Conservation (phyloP, 2,797 vertebrate genomes). For the Sebastes itinus region DNA sequence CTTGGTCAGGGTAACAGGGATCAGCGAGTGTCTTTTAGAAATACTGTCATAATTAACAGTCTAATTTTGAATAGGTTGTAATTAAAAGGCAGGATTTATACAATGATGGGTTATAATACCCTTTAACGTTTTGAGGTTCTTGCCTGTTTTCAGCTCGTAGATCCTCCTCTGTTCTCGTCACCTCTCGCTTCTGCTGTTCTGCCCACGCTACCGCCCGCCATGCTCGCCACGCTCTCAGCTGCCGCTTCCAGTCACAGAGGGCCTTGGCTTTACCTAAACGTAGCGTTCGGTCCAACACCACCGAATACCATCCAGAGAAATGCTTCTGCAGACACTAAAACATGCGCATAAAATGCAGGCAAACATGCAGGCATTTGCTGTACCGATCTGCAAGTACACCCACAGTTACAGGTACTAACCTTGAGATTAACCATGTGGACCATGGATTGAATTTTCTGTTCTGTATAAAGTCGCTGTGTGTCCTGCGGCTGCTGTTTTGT, state of each 20-base stretch:
- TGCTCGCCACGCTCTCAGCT: conserved; percentile 85
- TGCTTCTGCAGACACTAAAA: conserved; percentile 88
- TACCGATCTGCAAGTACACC: not conserved
- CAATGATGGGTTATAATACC: not conserved
- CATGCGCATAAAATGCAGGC: not conserved
- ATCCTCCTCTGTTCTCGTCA: conserved; percentile 79
- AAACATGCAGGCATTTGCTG: not conserved
- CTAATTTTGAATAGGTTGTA: not conserved
- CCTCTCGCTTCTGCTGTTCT: conserved; percentile 80
- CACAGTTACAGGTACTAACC: conserved; percentile 56
- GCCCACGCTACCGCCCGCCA: conserved; percentile 88
- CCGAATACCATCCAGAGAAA: conserved; percentile 92
- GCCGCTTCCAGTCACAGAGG: conserved; percentile 90
- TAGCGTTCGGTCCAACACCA: conserved; percentile 85
- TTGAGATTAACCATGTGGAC: conserved; percentile 74
- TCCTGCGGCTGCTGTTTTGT: conserved; percentile 44
- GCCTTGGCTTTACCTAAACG: conserved; percentile 88
- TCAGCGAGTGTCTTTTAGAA: not conserved
- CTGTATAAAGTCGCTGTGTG: conserved; percentile 39
- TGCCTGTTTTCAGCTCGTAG: conserved; percentile 91
- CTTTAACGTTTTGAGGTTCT: not conserved
- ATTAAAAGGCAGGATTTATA: not conserved
- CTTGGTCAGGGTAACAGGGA: not conserved
- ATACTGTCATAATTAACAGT: not conserved
- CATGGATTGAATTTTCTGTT: conserved; percentile 65